Conservation (phyloP, 2,797 vertebrate species). For the Morus bassanus region DNA sequence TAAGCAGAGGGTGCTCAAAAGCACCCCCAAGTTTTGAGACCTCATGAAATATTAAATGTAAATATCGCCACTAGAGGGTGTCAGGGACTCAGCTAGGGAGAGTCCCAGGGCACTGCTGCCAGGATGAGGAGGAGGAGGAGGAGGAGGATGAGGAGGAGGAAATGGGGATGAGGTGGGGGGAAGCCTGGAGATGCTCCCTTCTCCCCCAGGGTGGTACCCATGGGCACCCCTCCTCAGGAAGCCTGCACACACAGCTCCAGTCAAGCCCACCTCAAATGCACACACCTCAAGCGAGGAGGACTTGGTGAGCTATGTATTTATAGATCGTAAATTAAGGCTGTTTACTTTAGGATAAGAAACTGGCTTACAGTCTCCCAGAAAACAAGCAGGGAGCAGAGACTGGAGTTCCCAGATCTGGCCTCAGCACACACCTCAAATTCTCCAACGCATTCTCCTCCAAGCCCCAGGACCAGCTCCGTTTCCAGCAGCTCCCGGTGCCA, state of each 20-base stretch:
- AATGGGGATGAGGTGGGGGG: too few relatives aligned
- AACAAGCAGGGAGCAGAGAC: neutral
- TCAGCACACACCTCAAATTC: neutral
- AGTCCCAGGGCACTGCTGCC: neutral
- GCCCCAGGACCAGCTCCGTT: neutral
- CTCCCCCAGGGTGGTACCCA: neutral
- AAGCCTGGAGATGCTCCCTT: neutral
- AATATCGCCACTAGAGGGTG: slow-evolving; percentile 59
- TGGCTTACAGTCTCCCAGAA: neutral
- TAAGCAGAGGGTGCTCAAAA: neutral
- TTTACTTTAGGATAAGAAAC: neutral
- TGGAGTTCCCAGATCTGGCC: neutral
- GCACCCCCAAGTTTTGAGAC: neutral
- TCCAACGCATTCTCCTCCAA: neutral
- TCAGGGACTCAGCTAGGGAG: neutral
- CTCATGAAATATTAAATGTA: neutral
- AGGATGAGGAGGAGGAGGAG: neutral
- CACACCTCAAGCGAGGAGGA: neutral
- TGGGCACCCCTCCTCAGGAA: neutral
- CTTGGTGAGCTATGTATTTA: neutral
- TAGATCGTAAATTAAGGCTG: neutral
- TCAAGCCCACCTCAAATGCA: neutral
- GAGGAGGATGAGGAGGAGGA: too few relatives aligned
- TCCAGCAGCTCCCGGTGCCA: neutral
- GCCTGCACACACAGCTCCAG: neutral